Evolutionary conservation across 2,888 invertebrate species (phyloP).

Genomic region (Chrysolina oricalcia): DNA sequence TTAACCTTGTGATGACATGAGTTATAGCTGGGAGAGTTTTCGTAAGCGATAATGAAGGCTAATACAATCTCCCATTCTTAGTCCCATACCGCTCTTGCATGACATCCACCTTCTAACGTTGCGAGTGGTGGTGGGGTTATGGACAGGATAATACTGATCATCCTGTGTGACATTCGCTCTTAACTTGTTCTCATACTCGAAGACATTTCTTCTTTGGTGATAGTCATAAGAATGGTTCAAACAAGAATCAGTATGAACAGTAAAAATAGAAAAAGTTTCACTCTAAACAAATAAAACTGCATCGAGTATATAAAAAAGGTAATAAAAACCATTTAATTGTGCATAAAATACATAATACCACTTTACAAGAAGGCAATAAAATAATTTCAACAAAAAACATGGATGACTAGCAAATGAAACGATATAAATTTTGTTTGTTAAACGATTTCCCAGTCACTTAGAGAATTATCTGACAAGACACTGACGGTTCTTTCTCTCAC

Average conservation of each 20-base stretch:
- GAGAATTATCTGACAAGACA: conserved; percentile 63
- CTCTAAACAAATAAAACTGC: not conserved
- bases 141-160: too few species aligned
- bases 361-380: not conserved
- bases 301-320: not conserved
- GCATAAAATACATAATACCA: conserved; percentile 25
- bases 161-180: too few species aligned
- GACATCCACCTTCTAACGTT: too few species aligned
- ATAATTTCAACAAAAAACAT: not conserved
- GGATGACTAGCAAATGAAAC: conserved; percentile 21
- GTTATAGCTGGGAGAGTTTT: too few species aligned
- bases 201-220: too few species aligned
- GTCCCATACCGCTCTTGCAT: too few species aligned
- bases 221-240: not conserved
- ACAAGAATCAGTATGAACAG: not conserved
- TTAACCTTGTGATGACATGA: too few species aligned
- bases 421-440: conserved; percentile 49
- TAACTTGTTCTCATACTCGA: too few species aligned
- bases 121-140: too few species aligned
- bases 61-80: too few species aligned
- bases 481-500: conserved; percentile 59
- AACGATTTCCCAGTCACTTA: conserved; percentile 69
- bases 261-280: not conserved
- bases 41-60: too few species aligned
- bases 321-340: conserved; percentile 1